Evolutionary conservation across 2,888 invertebrate species (phyloP), one percentile per base, ranked within the genome.

Genomic region (Eristalis intricaria): DNA sequence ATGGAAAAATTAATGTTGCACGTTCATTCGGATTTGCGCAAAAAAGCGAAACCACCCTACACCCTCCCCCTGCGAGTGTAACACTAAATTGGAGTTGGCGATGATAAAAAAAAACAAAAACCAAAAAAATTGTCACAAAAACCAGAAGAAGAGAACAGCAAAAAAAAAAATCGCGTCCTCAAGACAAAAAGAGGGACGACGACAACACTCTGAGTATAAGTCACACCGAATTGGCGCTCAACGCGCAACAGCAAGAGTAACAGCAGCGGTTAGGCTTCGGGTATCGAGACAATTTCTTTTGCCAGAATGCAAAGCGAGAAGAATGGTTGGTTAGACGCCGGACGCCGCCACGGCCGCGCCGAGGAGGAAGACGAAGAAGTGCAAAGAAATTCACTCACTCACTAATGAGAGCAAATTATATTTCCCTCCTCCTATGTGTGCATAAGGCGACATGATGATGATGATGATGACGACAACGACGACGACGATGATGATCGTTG

Each of bases 371-470:
- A 82, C 83, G 78, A 86, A 83, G 88, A 89, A 88, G 88, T 87
- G 87, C 86, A 88, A 89, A 89, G 89, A 89, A 89, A 89, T 89
- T 89, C 88, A 88, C 84, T 88, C 88, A 84, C 84, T 88, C 89
- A 89, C 89, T 89, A 89, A 89, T 89, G 89, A 89, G 89, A 89
- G 89, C 88, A 89, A 89, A 89, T 89, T 89, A 89, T 89, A 89
- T 89, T 84, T 79, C 64, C 83, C 76, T 84, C 84, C 86, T 86
- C 84, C 85, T 79, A 84, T 88, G 85, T 89, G 88, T 89, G 88
- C 71, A 88, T 88, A 89, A 88, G 89, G 84, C 89, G 81, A 81
- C 81, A 89, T 89, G 89, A 88, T 85, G 85, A 81, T 81, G 85
- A 77, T 80, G 76, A 76, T 50, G 80, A 75, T 4, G 76, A 80